phyloP scores from a whole-genome alignment of 2,888 invertebrate genomes.

The Amiota mariae region DNA sequence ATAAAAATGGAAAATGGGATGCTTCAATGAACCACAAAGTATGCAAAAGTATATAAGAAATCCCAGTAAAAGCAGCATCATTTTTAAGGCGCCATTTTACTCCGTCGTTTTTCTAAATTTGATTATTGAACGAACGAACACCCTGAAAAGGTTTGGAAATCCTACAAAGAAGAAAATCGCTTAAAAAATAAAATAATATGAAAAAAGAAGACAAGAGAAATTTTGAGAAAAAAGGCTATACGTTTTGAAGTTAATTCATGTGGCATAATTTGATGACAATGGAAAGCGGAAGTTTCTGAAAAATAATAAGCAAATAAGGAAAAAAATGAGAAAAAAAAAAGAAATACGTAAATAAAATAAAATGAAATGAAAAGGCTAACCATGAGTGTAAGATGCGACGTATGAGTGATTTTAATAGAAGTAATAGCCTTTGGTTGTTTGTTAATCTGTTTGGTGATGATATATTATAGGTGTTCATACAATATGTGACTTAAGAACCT shows the following conservation, averaged over 20 bases:
- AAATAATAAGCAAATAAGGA: background rate
- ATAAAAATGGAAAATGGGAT: conserved; percentile 3
- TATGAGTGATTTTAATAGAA: too few relatives aligned
- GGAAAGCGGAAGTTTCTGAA: background rate
- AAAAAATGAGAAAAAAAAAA: background rate
- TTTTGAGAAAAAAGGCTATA: background rate
- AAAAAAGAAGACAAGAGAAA: too few relatives aligned
- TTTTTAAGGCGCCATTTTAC: conserved; percentile 40
- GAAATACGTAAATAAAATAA: background rate
- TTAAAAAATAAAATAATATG: background rate
- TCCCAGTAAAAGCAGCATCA: conserved; percentile 34
- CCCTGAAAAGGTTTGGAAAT: background rate
- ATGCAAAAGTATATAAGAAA: conserved; percentile 45
- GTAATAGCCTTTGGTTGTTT: too few relatives aligned
- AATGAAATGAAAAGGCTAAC: too few relatives aligned
- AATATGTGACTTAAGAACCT: too few relatives aligned
- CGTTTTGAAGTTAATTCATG: conserved; percentile 32
- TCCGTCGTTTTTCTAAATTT: conserved; percentile 57
- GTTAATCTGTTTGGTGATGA: too few relatives aligned
- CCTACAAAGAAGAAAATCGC: conserved; percentile 6
- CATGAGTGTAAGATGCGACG: too few relatives aligned
- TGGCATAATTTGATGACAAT: conserved; percentile 38
- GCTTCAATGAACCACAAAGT: conserved; percentile 46
- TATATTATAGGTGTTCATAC: too few relatives aligned
- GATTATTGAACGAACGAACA: conserved; percentile 54